phyloP scores from a whole-genome alignment of 2,113 vertebrate species.

The Etheostoma spectabile region DNA sequence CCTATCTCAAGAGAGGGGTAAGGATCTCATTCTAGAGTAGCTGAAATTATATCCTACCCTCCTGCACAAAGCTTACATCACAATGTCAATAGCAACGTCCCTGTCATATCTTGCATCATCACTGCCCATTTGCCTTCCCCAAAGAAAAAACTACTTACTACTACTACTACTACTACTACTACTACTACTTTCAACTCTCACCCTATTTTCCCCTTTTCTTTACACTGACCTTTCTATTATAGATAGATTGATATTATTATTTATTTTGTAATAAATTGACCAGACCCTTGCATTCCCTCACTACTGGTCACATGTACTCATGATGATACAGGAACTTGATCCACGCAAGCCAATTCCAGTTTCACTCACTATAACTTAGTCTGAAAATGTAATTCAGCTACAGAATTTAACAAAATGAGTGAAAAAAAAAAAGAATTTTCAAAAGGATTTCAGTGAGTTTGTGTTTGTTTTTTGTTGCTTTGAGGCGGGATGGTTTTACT shows the following conservation, averaged over 20 bases:
- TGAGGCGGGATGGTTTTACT: neutral
- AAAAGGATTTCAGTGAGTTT: no score
- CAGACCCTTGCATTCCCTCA: slow-evolving; percentile 41
- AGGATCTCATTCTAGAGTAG: slow-evolving; percentile 21
- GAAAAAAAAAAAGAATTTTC: no score
- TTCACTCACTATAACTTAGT: slow-evolving; percentile 27
- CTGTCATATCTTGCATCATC: slow-evolving; percentile 3
- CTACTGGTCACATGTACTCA: slow-evolving; percentile 38
- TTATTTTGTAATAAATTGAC: no score
- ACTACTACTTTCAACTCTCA: neutral
- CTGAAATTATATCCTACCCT: slow-evolving; percentile 58
- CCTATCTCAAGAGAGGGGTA: slow-evolving; percentile 26
- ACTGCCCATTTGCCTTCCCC: no score
- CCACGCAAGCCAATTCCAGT: slow-evolving; percentile 31
- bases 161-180: no score
- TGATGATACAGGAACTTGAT: slow-evolving; percentile 58
- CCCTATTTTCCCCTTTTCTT: slow-evolving; percentile 7
- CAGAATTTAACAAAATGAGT: slow-evolving; percentile 1
- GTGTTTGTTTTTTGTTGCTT: neutral
- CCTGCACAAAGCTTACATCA: slow-evolving; percentile 9
- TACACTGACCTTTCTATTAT: slow-evolving; percentile 29
- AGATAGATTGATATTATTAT: neutral
- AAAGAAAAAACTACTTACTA: neutral
- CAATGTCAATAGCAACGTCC: slow-evolving; percentile 14
- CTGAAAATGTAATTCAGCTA: slow-evolving; percentile 31